These are phyloP conservation scores for Drosophila antonietae DNA, from an alignment of 2,888 invertebrate genomes.

Conservation along the genomic window DNA sequence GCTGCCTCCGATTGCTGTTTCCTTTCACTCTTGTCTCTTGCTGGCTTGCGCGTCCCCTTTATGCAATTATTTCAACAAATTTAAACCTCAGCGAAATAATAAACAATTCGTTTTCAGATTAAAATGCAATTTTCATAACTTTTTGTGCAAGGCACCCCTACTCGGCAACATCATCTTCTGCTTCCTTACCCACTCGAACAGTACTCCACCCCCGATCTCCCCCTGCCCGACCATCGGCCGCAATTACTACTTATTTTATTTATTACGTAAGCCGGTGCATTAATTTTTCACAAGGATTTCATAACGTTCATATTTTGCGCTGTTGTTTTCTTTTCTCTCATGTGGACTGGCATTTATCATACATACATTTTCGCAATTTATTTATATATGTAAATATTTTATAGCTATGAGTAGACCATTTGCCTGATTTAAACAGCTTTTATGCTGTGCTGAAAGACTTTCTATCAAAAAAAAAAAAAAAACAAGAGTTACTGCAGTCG, in stretches of 20 bases:
- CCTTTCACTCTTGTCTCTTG: conserved; percentile 40
- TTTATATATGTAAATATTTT: conserved; percentile 53
- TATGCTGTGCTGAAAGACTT: conserved; percentile 32
- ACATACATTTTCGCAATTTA: conserved; percentile 54
- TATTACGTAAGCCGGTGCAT: conserved; percentile 72
- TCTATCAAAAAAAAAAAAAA: conserved; percentile 25
- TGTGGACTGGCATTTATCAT: conserved; percentile 45
- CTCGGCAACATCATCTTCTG: neutral
- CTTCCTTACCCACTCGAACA: neutral
- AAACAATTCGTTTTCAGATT: conserved; percentile 79
- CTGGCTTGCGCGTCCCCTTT: conserved; percentile 13
- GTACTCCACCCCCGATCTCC: too few species aligned
- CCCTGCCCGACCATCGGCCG: conserved; percentile 30
- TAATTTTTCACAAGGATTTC: conserved; percentile 72
- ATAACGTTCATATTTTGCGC: conserved; percentile 42
- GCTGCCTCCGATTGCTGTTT: conserved; percentile 67
- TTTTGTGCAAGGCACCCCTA: conserved; percentile 43
- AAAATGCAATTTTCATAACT: conserved; percentile 79
- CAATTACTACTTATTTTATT: conserved; percentile 78
- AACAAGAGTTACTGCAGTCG: neutral
- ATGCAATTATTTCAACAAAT: conserved; percentile 79
- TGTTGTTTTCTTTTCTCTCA: conserved; percentile 29
- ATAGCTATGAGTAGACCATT: conserved; percentile 56
- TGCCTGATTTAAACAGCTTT: conserved; percentile 69
- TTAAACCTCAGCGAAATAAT: conserved; percentile 80